Evolutionary conservation across 2,113 vertebrate genomes (phyloP).

Genomic region (Carlito syrichta): DNA sequence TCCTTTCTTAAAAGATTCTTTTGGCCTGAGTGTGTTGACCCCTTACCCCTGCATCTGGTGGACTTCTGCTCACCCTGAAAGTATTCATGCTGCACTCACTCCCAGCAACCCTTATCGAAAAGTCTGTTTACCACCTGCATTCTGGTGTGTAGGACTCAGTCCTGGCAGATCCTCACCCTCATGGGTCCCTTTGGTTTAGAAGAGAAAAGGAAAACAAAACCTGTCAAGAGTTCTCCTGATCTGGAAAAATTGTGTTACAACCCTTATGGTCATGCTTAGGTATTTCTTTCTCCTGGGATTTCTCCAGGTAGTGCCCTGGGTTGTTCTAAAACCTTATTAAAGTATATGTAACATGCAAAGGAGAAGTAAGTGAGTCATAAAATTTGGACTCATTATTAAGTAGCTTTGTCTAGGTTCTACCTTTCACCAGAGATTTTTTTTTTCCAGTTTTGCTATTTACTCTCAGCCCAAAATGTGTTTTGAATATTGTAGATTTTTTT

Average conservation of each 20-base stretch:
- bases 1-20: neutral
- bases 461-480: neutral
- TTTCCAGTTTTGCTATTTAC: neutral
- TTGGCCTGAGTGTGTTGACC: neutral
- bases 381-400: neutral
- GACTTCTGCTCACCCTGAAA: neutral
- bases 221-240: neutral
- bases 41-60: neutral
- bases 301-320: neutral
- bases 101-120: fast-evolving
- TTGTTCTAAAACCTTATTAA: neutral
- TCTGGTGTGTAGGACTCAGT: too few relatives aligned
- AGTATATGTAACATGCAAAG: neutral
- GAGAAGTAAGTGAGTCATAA: neutral
- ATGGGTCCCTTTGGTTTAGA: neutral
- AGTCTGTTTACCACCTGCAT: neutral
- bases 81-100: fast-evolving
- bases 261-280: neutral
- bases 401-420: neutral
- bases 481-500: neutral
- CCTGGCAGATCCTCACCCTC: neutral
- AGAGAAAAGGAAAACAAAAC: neutral
- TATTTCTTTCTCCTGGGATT: neutral
- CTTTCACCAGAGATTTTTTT: neutral
- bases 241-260: neutral